Base-by-base conservation (phyloP, 2,797 vertebrate species). In the Emydoidea blandingii region DNA sequence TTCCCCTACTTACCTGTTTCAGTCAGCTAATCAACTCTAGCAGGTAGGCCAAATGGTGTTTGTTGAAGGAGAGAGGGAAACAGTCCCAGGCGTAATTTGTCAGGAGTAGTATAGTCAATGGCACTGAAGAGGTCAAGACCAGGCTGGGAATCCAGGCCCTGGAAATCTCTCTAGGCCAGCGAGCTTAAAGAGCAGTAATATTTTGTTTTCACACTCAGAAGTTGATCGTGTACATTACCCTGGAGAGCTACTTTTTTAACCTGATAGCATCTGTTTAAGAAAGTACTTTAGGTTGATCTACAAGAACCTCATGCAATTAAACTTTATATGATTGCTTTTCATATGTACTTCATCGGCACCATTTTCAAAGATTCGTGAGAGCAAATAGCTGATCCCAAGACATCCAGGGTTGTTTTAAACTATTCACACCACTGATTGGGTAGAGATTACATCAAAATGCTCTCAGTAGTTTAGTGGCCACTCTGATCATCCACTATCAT, bases 341-440 rank as follows among this genome's bases (percentile, higher is more conserved):
- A 25, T 56, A 21, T 76, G 44, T 27, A 15, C 15, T 78, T 34
- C 29, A 62, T 37, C 34, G 47, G 41, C 27, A 86, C 29, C 74
- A 8, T 84, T 91, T 25, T 57, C 87, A 49, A 90, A 83, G 23
- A 56, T 44, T 91, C 31, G 2, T 62, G 5, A 79, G 49, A 88
- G 49, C 91, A 91, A 94, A 80, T 59, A 86, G 54, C 56, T 90
- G 65, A 94, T 94, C 82, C 19, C 83, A 91, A 89, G 81, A 18
- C n/a, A 81, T 85, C 47, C 34, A 53, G 27, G 92, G 57, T 94
- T 87, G 53, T 89, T 91, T 82, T 81, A 83, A 57, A 91, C 68
- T 78, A 91, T 85, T 95, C 31, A 84, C 72, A 74, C 50, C 4
- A 23, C 15, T 94, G 41, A 74, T 53, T 82, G 44, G 47, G 53